phyloP scores from a whole-genome alignment of 1,140 invertebrate genomes.

The Coenobita brevimanus region DNA sequence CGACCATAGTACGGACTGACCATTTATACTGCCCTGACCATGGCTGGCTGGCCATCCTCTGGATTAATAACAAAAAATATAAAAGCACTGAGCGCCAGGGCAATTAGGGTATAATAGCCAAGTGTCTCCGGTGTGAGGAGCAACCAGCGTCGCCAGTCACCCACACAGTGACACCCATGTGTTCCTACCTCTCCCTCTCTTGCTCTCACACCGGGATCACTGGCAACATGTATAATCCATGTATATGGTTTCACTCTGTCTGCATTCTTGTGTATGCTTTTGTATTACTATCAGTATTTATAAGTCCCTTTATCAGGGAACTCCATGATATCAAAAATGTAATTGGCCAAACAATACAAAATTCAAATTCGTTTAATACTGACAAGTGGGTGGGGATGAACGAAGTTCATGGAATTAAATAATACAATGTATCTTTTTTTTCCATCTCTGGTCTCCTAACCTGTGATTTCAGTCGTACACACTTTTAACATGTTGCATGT shows the following conservation, averaged over 20 bases:
- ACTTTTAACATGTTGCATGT: slow-evolving; percentile 67
- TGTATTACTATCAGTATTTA: slow-evolving; percentile 61
- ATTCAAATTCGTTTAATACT: slow-evolving; percentile 20
- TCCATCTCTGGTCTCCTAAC: slow-evolving; percentile 65
- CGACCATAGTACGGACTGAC: slow-evolving; percentile 48
- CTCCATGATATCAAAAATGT: slow-evolving; percentile 8
- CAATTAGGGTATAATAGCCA: slow-evolving; percentile 36
- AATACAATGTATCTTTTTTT: slow-evolving; percentile 40
- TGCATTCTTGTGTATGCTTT: slow-evolving; percentile 63
- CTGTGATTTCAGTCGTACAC: slow-evolving; percentile 66
- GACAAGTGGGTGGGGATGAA: slow-evolving; percentile 35
- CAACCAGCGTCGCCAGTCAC: slow-evolving; percentile 39
- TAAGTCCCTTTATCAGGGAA: slow-evolving; percentile 36
- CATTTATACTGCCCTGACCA: slow-evolving; percentile 40
- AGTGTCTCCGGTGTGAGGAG: slow-evolving; percentile 39
- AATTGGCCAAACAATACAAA: slow-evolving; percentile 28
- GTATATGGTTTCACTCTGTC: slow-evolving; percentile 60
- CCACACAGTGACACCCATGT: slow-evolving; percentile 51
- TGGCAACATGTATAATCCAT: slow-evolving; percentile 39
- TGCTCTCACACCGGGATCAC: slow-evolving; percentile 45
- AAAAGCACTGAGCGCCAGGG: slow-evolving; percentile 7
- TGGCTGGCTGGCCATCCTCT: slow-evolving; percentile 45
- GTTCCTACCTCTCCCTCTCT: slow-evolving; percentile 59
- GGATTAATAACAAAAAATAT: background rate
- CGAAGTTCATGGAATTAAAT: slow-evolving; percentile 57